Base-by-base conservation (phyloP, 92 coral and sea anemone species). In the Parazoanthus swiftii region DNA sequence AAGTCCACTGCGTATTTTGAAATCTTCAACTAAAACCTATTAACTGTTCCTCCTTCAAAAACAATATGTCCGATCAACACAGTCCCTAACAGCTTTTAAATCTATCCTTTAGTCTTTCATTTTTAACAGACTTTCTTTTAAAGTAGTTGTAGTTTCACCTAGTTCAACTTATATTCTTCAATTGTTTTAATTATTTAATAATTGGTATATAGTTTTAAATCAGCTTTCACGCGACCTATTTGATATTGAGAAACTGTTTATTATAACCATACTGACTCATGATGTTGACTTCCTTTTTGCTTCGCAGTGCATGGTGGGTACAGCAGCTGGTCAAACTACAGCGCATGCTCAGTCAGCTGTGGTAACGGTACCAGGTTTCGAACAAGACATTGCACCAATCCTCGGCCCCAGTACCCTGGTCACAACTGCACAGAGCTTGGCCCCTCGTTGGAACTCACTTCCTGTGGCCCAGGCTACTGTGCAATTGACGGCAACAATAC, bases 401-500 rank as follows among this genome's bases (percentile, higher is more conserved):
- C 95, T 3, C 21, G 44, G 25, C 94, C 95, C 8, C 85, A 91
- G 83, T 44, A 93, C 73, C 76, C 89, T 5, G 95, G 95, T 1
- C 77, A 79, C 54, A 83, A 91, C 72, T 93, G 95, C 79, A 73
- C 89, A 26, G 74, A 67, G 35, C 91, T 91, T 9, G 95, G 95
- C 2, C 93, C 91, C 44, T 81, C 82, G 21, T 42, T 33, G 5
- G 91, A 93, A 70, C 14, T 43, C 9, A 46, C 67, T 70, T 70
- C 79, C 87, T 84, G 87, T 84, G 42, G 16, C 79, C 46, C 20
- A 70, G 29, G 37, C 38, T 94, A 90, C 76, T 96, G 98, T 83
- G 93, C 96, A 50, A 77, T 96, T 56, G 42, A 96, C 85, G 98
- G 98, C 20, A 92, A 88, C 23, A 94, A 92, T 51, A 89, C 94